Percentiles rank a stretch among this genome's conserved stretches.
Conservation (phyloP, 2,888 invertebrate genomes). For the Polymixis lichenea region DNA sequence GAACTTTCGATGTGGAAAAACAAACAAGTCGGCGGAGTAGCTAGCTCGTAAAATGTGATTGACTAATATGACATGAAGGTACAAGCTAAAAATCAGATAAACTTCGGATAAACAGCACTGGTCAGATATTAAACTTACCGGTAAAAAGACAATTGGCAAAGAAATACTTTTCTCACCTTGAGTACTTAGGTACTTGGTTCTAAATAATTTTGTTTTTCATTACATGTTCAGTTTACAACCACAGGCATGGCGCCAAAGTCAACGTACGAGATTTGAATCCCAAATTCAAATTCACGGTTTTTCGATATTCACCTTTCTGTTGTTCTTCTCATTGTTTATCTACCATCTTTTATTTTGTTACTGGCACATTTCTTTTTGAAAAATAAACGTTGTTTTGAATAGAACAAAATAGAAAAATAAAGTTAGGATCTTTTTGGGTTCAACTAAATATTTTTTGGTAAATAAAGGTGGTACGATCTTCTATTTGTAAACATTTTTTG, state of each 20-base stretch:
- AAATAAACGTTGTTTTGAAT: conserved; percentile 11
- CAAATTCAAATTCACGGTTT: conserved; percentile 86
- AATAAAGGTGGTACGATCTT: neutral
- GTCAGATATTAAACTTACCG: neutral
- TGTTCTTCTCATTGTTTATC: conserved; percentile 88
- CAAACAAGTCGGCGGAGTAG: too few species aligned
- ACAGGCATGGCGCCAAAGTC: conserved; percentile 76
- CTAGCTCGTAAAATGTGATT: too few species aligned
- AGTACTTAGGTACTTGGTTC: neutral
- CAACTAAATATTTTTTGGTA: neutral
- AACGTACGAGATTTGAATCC: conserved; percentile 89
- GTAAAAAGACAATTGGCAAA: neutral
- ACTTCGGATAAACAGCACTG: neutral
- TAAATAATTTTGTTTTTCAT: conserved; percentile 49
- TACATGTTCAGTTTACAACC: conserved; percentile 51
- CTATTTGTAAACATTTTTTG: neutral
- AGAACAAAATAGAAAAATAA: neutral
- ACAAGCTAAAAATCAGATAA: too few species aligned
- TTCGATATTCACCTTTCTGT: conserved; percentile 86
- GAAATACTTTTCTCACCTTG: neutral
- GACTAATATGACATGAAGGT: neutral
- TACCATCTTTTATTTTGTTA: conserved; percentile 86
- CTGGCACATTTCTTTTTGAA: conserved; percentile 31
- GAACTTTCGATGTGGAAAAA: too few species aligned
- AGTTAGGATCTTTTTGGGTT: neutral